phyloP scores from a whole-genome alignment of 2,113 vertebrate species.

The Ammospiza nelsoni region DNA sequence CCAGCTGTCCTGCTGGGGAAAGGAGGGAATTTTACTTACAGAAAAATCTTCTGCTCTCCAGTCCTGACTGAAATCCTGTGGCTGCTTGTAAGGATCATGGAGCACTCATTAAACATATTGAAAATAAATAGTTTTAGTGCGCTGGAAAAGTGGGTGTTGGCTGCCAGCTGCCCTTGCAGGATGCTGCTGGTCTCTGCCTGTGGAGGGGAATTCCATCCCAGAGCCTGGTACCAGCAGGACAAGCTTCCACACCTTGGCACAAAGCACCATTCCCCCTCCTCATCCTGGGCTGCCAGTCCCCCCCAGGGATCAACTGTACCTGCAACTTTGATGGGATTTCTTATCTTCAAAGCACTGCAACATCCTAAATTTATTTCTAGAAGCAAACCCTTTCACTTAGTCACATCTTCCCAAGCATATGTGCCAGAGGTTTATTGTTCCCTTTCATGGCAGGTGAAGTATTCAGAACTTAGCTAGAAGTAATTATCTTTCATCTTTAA shows the following conservation, averaged over 20 bases:
- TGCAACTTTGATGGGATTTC: neutral
- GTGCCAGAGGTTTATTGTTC: neutral
- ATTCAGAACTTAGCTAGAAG: neutral
- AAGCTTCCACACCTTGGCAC: neutral
- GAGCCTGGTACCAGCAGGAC: neutral
- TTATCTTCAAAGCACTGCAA: conserved; percentile 26
- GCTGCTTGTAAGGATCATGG: neutral
- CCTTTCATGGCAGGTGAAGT: neutral
- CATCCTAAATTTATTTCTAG: neutral
- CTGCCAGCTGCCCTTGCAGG: neutral
- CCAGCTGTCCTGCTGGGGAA: neutral
- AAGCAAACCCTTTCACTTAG: neutral
- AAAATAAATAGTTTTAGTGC: neutral
- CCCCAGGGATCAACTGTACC: neutral
- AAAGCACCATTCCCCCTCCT: neutral
- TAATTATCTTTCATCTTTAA: conserved; percentile 12
- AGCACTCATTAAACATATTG: neutral
- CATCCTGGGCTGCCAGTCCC: neutral
- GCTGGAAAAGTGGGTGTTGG: neutral
- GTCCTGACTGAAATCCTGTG: neutral
- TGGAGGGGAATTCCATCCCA: neutral
- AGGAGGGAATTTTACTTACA: accelerated
- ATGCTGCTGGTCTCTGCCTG: neutral
- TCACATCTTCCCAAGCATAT: neutral
- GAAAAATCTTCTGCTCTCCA: neutral